Evolutionary conservation across 1,140 invertebrate genomes (phyloP).

Genomic region (Camponotus vicinus): DNA sequence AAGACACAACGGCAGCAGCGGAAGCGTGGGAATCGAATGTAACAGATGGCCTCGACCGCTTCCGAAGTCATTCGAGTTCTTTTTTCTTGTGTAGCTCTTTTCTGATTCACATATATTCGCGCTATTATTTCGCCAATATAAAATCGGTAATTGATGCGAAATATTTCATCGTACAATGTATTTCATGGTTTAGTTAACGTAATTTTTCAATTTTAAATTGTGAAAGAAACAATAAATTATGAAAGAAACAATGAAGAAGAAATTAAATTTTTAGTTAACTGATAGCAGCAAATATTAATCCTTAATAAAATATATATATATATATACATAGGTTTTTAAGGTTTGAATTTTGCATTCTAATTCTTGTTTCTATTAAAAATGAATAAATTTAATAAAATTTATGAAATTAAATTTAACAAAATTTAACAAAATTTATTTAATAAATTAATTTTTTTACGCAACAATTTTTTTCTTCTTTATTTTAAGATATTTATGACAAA

Average conservation of each 20-base stretch:
- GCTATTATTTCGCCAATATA: neutral
- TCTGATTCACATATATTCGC: neutral
- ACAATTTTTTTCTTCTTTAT: neutral
- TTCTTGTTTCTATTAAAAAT: neutral
- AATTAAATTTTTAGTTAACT: constrained; percentile 1
- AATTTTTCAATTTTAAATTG: neutral
- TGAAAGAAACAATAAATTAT: neutral
- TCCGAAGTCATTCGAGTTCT: constrained; percentile 76
- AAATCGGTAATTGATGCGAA: neutral
- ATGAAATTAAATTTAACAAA: too few species aligned
- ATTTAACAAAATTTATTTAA: too few species aligned
- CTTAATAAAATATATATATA: too few species aligned
- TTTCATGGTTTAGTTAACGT: neutral
- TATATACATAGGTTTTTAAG: too few species aligned
- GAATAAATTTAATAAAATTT: too few species aligned
- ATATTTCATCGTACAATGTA: neutral
- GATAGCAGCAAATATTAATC: neutral
- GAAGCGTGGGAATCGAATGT: constrained; percentile 84
- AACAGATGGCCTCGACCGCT: constrained; percentile 83
- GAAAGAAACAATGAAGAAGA: neutral
- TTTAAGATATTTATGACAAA: too few species aligned
- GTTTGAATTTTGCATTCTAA: neutral
- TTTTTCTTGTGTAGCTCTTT: constrained; percentile 44
- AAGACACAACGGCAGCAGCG: constrained; percentile 78
- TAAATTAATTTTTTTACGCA: neutral